Evolutionary conservation across 1,140 invertebrate genomes (phyloP).

Genomic region (Bombus sibiricus): DNA sequence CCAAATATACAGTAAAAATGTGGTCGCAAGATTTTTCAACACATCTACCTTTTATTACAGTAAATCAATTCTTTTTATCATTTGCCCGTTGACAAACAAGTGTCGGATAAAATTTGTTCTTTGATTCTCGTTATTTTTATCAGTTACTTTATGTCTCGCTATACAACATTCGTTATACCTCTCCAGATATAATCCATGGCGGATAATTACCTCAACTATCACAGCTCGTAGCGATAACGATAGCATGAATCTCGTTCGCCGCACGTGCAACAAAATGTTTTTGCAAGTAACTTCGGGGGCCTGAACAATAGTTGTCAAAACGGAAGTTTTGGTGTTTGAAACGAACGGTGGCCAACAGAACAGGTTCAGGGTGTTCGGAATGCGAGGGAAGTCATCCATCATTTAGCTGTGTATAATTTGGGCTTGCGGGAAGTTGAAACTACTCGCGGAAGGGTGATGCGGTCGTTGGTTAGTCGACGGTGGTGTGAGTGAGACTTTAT

Average conservation of each 20-base stretch:
- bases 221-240: background rate
- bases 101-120: too few relatives aligned
- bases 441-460: conserved; percentile 59
- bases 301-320: conserved; percentile 28
- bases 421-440: conserved; percentile 54
- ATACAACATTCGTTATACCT: background rate
- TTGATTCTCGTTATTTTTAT: background rate
- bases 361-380: conserved; percentile 31
- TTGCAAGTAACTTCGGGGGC: background rate
- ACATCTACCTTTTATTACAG: background rate
- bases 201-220: background rate
- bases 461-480: conserved; percentile 47
- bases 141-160: too few relatives aligned
- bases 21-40: background rate
- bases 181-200: background rate
- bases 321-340: conserved; percentile 20
- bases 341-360: background rate
- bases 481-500: conserved; percentile 63
- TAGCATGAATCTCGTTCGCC: too few relatives aligned
- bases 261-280: background rate
- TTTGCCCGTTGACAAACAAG: too few relatives aligned
- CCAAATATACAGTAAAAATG: background rate
- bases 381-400: conserved; percentile 68
- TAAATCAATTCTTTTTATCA: background rate
- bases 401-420: conserved; percentile 74